Evolutionary conservation across 2,888 invertebrate genomes (phyloP), one percentile per base, ranked within the genome.

Genomic region (Thumatha senex): DNA sequence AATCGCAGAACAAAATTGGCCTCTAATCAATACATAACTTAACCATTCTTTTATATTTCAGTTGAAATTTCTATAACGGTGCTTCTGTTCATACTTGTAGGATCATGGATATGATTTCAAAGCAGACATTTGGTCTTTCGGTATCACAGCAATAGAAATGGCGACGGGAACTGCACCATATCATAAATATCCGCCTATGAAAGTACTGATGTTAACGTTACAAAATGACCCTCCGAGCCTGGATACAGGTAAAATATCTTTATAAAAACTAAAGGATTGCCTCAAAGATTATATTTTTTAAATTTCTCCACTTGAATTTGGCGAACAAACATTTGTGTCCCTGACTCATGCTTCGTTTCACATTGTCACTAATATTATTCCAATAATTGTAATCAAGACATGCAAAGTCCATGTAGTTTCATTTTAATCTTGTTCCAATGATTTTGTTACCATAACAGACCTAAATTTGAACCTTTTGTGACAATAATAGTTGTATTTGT

Each of bases 121-220:
- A 91, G 99, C 99, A 2, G 93, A 93, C 61, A 93, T 94, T 35
- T 94, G 93, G 93, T 93, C 93, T 7, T 95, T 98, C 77, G 98
- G 98, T 18, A 98, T 98, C 62, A 98, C 99, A 0, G 99, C 99
- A 0, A 99, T 99, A 68, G 99, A 99, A 92, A 96, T 99, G 95
- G 99, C 99, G 0, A 98, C 98, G 1, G 98, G 98, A 11, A 98
- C 98, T 0, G 99, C 99, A 0, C 99, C 99, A 0, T 99, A 99
- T 82, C 99, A 99, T 82, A 99, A 98, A 84, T 99, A 97, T 82
- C 98, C 99, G 31, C 98, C 99, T 0, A 99, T 99, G 99, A 99
- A 99, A 92, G 97, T 99, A 46, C 92, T 99, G 50, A 99, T 99
- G 98, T 89, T 99, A 61, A 99, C 99, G 0, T 91, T 99, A 54